These are phyloP conservation scores for Spilarctia lutea DNA, from an alignment of 2,888 invertebrate species.

Conservation along the genomic window DNA sequence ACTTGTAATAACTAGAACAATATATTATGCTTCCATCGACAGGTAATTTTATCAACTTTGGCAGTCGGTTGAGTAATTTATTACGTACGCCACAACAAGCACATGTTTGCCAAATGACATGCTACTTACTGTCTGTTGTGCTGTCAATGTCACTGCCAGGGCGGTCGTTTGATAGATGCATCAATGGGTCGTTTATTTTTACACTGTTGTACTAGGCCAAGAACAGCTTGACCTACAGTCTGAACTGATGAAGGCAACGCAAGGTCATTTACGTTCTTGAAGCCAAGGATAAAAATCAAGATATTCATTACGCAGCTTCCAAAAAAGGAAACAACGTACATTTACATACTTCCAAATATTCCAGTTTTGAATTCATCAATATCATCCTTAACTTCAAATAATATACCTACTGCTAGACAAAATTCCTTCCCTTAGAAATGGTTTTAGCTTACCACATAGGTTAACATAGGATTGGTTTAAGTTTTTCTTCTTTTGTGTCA, in stretches of 20 bases:
- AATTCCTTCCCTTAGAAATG: too few species aligned
- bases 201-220: slow-evolving; percentile 70
- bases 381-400: background rate
- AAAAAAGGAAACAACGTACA: background rate
- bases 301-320: slow-evolving; percentile 18
- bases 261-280: slow-evolving; percentile 53
- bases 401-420: too few species aligned
- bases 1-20: slow-evolving; percentile 45
- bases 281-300: slow-evolving; percentile 33
- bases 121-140: slow-evolving; percentile 54
- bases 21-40: slow-evolving; percentile 22
- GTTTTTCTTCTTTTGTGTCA: too few species aligned
- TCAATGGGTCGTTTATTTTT: slow-evolving; percentile 77
- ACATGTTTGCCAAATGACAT: slow-evolving; percentile 72
- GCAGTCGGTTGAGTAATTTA: slow-evolving; percentile 39
- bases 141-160: slow-evolving; percentile 83
- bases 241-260: slow-evolving; percentile 44
- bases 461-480: too few species aligned
- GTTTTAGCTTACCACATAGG: too few species aligned
- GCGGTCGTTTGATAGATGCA: slow-evolving; percentile 71
- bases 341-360: background rate
- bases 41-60: slow-evolving; percentile 35
- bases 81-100: slow-evolving; percentile 25
- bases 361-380: background rate
- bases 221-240: slow-evolving; percentile 75